These are phyloP conservation scores for Cydia splendana DNA, from an alignment of 1,140 invertebrate genomes.

Conservation along the genomic window DNA sequence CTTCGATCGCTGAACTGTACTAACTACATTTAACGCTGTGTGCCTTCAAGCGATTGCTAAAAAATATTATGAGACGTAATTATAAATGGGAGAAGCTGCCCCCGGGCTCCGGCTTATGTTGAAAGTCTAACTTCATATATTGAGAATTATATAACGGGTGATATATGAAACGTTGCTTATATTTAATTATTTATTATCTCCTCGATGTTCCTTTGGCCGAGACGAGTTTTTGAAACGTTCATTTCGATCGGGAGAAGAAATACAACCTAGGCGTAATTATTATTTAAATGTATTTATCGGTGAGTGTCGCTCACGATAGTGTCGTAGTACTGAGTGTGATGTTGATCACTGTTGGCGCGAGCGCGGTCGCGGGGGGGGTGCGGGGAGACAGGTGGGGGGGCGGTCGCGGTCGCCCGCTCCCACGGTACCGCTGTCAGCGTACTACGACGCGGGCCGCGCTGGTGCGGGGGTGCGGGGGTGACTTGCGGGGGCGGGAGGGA, in stretches of 20 bases:
- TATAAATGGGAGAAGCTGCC: slow-evolving; percentile 68
- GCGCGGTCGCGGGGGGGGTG: slow-evolving; percentile 34
- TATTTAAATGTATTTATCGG: slow-evolving; percentile 71
- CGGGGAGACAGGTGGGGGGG: background rate
- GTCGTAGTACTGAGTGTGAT: slow-evolving; percentile 71
- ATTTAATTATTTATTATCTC: slow-evolving; percentile 74
- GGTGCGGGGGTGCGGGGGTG: slow-evolving; percentile 24
- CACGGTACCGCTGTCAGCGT: background rate
- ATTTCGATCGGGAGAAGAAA: slow-evolving; percentile 78
- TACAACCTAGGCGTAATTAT: slow-evolving; percentile 78
- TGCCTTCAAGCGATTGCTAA: slow-evolving; percentile 78
- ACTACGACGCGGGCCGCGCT: slow-evolving; percentile 28
- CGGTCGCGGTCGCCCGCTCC: too few relatives aligned
- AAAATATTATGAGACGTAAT: slow-evolving; percentile 70
- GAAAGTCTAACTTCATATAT: slow-evolving; percentile 78
- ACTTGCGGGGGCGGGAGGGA: background rate
- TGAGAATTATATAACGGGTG: slow-evolving; percentile 79
- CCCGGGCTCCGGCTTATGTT: slow-evolving; percentile 64
- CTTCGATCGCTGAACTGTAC: slow-evolving; percentile 64
- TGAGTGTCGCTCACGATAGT: slow-evolving; percentile 67
- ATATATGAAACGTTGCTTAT: slow-evolving; percentile 79
- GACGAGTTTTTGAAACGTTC: slow-evolving; percentile 77
- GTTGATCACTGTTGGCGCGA: slow-evolving; percentile 71
- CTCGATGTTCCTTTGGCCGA: slow-evolving; percentile 75
- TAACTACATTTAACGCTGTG: slow-evolving; percentile 79